Conservation (phyloP, 2,888 invertebrate species). For the Tiliacea aurago region DNA sequence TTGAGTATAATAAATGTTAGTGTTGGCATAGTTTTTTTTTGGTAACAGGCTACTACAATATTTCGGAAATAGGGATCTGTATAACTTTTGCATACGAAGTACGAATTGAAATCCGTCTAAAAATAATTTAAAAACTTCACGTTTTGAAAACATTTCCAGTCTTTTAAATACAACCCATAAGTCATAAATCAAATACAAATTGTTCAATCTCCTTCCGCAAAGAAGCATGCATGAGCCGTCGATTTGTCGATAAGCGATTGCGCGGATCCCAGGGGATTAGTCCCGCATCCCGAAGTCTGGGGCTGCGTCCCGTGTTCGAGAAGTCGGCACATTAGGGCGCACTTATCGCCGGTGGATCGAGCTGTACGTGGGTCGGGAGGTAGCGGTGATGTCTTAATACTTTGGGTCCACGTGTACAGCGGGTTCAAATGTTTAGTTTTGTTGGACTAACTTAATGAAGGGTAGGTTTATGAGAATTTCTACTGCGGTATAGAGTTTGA, state of each 20-base stretch:
- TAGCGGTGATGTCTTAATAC: constrained; percentile 52
- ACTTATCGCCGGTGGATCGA: constrained; percentile 56
- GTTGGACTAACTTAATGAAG: not conserved
- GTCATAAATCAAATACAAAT: constrained; percentile 40
- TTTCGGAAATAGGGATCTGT: not conserved
- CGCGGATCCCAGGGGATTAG: constrained; percentile 63
- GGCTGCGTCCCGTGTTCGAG: constrained; percentile 30
- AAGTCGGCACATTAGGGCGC: constrained; percentile 58
- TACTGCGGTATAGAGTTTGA: not conserved
- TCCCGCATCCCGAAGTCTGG: constrained; percentile 48
- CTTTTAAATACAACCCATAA: constrained; percentile 3
- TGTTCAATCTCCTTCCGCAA: constrained; percentile 50
- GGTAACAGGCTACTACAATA: not conserved
- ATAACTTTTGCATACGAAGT: not conserved
- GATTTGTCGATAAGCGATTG: constrained; percentile 68
- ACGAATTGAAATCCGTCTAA: too few species aligned
- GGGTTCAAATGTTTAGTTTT: constrained; percentile 19
- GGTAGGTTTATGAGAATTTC: not conserved
- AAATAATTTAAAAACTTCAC: not conserved
- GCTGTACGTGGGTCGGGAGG: constrained; percentile 15
- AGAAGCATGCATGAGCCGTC: constrained; percentile 42
- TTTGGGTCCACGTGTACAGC: not conserved
- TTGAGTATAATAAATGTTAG: constrained; percentile 2
- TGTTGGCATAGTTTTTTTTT: not conserved
- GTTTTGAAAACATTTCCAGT: constrained; percentile 4